Evolutionary conservation across 2,113 vertebrate species (phyloP).

Genomic region (Cyanocitta stelleri): DNA sequence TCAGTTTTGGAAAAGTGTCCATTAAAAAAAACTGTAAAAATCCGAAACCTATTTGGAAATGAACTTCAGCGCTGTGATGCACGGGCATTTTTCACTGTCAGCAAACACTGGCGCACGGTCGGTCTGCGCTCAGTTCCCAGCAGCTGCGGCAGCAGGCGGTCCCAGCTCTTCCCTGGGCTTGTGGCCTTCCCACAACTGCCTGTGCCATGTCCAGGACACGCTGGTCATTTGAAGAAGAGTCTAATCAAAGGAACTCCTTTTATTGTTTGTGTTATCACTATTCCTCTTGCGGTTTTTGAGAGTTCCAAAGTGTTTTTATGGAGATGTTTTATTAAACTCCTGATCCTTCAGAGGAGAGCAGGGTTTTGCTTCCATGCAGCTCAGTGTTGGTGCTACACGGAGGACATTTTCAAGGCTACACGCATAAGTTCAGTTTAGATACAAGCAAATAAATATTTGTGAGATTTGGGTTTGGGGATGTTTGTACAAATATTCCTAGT

Average conservation of each 20-base stretch:
- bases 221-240: neutral
- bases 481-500: neutral
- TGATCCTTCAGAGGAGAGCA: neutral
- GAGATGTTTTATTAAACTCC: neutral
- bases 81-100: rapidly evolving
- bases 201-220: rapidly evolving
- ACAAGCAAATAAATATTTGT: neutral
- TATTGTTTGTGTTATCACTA: neutral
- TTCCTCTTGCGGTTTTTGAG: neutral
- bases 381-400: neutral
- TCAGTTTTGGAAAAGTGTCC: neutral
- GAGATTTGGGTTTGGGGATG: neutral
- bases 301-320: neutral
- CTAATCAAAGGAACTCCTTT: neutral
- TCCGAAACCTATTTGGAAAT: neutral
- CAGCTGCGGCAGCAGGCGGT: neutral
- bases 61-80: neutral
- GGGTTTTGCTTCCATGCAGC: neutral
- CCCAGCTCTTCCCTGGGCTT: neutral
- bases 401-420: neutral
- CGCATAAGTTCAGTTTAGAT: neutral
- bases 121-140: neutral
- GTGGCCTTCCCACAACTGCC: neutral
- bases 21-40: neutral
- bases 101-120: rapidly evolving